Evolutionary conservation across 2,888 invertebrate genomes (phyloP).

Genomic region (Entomobrya proxima): DNA sequence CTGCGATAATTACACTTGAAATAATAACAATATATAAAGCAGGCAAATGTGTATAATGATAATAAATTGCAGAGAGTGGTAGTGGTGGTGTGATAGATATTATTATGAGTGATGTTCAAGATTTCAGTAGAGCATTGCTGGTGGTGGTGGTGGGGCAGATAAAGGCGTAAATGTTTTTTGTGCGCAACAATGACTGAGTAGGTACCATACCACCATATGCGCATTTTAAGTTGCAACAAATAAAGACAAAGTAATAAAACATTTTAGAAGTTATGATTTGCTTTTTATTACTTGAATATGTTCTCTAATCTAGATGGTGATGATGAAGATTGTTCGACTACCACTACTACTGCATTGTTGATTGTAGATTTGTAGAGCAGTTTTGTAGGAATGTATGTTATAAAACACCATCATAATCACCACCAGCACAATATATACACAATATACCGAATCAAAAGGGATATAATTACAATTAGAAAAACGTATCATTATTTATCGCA

Average conservation of each 20-base stretch:
- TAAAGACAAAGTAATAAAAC: not conserved
- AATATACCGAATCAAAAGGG: conserved; percentile 6
- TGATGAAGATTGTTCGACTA: not conserved
- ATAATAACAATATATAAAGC: conserved; percentile 42
- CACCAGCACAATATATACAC: not conserved
- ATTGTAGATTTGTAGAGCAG: conserved; percentile 33
- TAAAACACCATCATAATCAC: conserved; percentile 2
- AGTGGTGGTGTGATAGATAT: not conserved
- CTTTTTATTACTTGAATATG: conserved; percentile 3
- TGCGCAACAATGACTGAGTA: not conserved
- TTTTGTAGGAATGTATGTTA: conserved; percentile 13
- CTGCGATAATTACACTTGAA: conserved; percentile 62
- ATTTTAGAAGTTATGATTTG: conserved; percentile 39
- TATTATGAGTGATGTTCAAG: not conserved
- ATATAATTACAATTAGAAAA: conserved; percentile 45
- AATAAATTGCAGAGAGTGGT: not conserved
- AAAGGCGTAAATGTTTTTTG: conserved; percentile 26
- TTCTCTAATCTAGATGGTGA: conserved; percentile 19
- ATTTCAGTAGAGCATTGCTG: not conserved
- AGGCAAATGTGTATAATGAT: conserved; percentile 12
- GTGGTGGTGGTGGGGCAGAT: not conserved
- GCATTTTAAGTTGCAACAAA: not conserved
- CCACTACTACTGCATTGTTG: not conserved
- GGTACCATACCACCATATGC: conserved; percentile 1
- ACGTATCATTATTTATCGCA: conserved; percentile 42